A percentile compares a stretch with the other conserved stretches of the same genome.
These are phyloP conservation scores for Gavia stellata DNA, from an alignment of 2,113 vertebrate species.

Conservation along the genomic window DNA sequence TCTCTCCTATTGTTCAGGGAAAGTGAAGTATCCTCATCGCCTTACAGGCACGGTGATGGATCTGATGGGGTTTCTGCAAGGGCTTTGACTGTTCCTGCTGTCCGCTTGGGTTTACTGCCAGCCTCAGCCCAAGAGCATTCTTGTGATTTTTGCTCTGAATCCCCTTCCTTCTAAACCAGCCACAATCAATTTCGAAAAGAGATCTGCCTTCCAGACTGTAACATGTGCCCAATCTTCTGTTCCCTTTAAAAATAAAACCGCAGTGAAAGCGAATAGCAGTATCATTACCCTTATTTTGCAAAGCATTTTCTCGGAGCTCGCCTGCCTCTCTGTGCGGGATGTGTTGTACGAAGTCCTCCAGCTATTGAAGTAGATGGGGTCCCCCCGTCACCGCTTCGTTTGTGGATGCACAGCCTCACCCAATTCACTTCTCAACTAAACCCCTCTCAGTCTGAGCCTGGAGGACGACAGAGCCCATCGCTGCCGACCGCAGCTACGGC, in stretches of 20 bases:
- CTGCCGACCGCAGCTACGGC: neutral
- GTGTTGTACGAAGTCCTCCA: neutral
- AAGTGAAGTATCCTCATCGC: conserved; percentile 42
- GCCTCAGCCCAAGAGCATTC: neutral
- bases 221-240: neutral
- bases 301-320: neutral
- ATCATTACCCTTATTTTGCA: neutral
- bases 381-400: neutral
- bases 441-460: neutral
- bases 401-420: neutral
- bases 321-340: neutral
- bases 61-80: neutral
- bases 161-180: neutral
- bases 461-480: neutral
- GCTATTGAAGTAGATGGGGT: neutral
- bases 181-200: neutral
- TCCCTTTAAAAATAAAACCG: neutral
- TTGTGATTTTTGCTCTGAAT: neutral
- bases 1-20: conserved; percentile 34
- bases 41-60: neutral
- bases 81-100: neutral
- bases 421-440: neutral
- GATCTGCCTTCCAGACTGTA: neutral
- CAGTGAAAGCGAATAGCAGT: neutral
- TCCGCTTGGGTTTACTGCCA: neutral